These are phyloP conservation scores for Prolemur simus DNA, from an alignment of 2,113 vertebrate genomes.

Conservation along the genomic window DNA sequence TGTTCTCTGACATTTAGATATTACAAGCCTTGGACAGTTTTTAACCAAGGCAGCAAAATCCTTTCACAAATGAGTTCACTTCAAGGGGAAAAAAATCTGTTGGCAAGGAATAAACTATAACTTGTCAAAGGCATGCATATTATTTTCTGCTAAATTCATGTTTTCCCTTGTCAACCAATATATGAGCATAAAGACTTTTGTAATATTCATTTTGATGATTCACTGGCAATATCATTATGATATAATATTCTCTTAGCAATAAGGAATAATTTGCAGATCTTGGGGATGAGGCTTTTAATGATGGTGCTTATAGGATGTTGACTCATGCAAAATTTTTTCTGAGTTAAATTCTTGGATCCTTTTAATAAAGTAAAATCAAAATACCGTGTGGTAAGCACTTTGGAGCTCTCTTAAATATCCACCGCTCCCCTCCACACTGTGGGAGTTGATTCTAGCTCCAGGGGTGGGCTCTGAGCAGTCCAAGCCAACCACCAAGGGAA, in stretches of 20 bases:
- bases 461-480: background rate
- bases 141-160: constrained; percentile 53
- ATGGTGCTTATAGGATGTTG: constrained; percentile 30
- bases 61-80: constrained; percentile 69
- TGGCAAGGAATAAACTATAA: constrained; percentile 56
- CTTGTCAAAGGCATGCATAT: constrained; percentile 24
- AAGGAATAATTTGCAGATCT: constrained; percentile 43
- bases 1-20: constrained; percentile 69
- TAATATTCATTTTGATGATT: constrained; percentile 14
- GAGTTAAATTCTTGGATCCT: constrained; percentile 19
- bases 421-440: background rate
- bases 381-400: background rate
- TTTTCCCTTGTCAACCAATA: constrained; percentile 46
- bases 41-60: constrained; percentile 67
- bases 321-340: background rate
- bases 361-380: constrained; percentile 37
- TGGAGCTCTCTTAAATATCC: background rate
- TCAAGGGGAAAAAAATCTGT: constrained; percentile 53
- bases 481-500: background rate
- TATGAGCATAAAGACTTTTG: background rate
- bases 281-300: constrained; percentile 21
- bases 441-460: background rate
- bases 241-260: constrained; percentile 19
- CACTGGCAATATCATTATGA: background rate
- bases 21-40: constrained; percentile 57